Evolutionary conservation across 2,888 invertebrate species (phyloP), one percentile per base, ranked within the genome.

Genomic region (Folsomia manolachei): DNA sequence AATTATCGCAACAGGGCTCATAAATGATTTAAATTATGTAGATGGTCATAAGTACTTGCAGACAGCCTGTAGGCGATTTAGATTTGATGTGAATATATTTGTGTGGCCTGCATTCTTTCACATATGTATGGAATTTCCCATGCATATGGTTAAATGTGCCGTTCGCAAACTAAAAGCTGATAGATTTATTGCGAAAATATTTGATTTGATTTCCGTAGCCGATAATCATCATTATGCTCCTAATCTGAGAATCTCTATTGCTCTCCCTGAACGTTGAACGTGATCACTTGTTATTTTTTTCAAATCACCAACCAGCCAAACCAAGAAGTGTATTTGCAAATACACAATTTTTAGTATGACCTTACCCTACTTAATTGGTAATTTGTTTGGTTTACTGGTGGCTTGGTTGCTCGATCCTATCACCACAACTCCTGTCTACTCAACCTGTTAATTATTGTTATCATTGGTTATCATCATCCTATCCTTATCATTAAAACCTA

Each of bases 141-240:
- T n/a, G n/a, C n/a, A n/a, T n/a, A n/a, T n/a, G n/a, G n/a, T n/a
- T n/a, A n/a, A n/a, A n/a, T n/a, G n/a, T n/a, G n/a, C n/a, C n/a
- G n/a, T n/a, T n/a, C n/a, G n/a, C n/a, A n/a, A n/a, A n/a, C n/a
- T n/a, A n/a, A 56, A 19, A 19, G 18, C n/a, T 56, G 56, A 56
- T 56, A 21, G 56, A 56, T 56, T 56, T 56, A 56, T 56, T 56
- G 56, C 56, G 4, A 56, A 56, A 56, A 4, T 56, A 21, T 7
- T 56, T 56, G 21, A 56, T 56, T 56, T 56, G 21, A 56, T 56
- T 56, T 56, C 56, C 56, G 56, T 19, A 56, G 56, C 56, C 56
- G 56, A 56, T 56, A 56, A 56, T 56, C 18, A 56, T 56, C 56
- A 39, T 39, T 39, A 39, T 9, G 39, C 7, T 39, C n/a, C 14